Percentiles rank a stretch among this genome's conserved stretches.
Conservation (phyloP, 2,113 vertebrate species). For the Ifrita kowaldi region DNA sequence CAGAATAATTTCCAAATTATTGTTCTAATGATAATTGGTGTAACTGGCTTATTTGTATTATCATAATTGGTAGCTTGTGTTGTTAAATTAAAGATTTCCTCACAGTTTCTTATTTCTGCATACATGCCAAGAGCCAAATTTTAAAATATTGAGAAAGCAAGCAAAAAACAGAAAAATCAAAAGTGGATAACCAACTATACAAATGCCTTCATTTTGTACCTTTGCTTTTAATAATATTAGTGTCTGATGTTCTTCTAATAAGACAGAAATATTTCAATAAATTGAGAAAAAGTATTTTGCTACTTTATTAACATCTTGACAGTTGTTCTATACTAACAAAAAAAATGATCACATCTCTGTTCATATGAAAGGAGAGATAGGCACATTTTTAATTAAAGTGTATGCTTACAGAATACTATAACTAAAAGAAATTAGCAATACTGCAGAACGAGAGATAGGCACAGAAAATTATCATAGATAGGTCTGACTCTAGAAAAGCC, state of each 20-base stretch:
- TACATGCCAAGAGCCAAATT: neutral
- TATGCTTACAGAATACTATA: neutral
- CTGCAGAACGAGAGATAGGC: neutral
- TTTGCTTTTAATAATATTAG: neutral
- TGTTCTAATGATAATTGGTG: neutral
- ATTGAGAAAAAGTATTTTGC: neutral
- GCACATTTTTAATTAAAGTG: neutral
- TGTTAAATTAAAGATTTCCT: neutral
- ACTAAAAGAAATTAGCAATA: neutral
- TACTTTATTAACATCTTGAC: neutral
- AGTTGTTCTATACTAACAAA: neutral
- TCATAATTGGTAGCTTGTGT: neutral
- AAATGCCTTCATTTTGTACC: neutral
- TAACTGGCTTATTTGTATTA: neutral
- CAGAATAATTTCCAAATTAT: neutral
- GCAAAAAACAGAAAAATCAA: neutral
- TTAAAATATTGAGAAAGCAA: neutral
- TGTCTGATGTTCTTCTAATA: neutral
- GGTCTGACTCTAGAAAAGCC: neutral
- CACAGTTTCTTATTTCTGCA: neutral
- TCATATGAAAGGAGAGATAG: neutral
- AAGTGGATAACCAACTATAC: neutral
- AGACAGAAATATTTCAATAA: neutral
- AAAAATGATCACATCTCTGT: neutral
- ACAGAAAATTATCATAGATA: neutral